A percentile compares a stretch with the other conserved stretches of the same genome.
Evolutionary conservation across 2,113 vertebrate genomes (phyloP).

Genomic region (Seriola aureovittata): DNA sequence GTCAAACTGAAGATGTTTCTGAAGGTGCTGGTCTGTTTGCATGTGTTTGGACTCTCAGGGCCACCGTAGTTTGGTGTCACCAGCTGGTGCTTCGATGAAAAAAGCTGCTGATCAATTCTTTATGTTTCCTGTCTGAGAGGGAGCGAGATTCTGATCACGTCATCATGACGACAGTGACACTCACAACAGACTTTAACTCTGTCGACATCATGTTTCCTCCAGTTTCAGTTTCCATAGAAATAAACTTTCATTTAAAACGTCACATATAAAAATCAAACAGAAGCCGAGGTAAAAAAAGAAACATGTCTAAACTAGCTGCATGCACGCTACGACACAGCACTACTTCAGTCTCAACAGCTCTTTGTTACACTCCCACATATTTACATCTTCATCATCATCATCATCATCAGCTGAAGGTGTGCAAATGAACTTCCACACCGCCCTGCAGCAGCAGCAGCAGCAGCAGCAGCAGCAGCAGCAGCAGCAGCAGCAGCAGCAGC

Average conservation of each 20-base stretch:
- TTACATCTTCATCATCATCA: slow-evolving; percentile 68
- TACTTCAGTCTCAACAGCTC: slow-evolving; percentile 38
- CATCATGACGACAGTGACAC: slow-evolving; percentile 45
- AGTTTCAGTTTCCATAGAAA: slow-evolving; percentile 64
- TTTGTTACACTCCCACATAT: slow-evolving; percentile 60
- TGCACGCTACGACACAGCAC: slow-evolving; percentile 77
- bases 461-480: slow-evolving; percentile 82
- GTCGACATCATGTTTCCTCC: slow-evolving; percentile 54
- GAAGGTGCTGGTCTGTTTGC: too few species aligned
- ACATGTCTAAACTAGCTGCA: slow-evolving; percentile 62
- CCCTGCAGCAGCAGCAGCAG: slow-evolving; percentile 78
- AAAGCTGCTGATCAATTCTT: slow-evolving; percentile 44
- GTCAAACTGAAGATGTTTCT: too few species aligned
- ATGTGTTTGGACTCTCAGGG: too few species aligned
- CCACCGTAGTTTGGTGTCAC: background rate
- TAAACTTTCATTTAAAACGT: slow-evolving; percentile 59
- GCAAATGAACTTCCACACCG: slow-evolving; percentile 48
- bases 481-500: slow-evolving; percentile 82
- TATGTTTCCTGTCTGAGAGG: background rate
- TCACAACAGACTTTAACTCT: slow-evolving; percentile 59
- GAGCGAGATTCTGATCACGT: background rate
- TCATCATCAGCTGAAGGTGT: slow-evolving; percentile 19
- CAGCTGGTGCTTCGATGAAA: slow-evolving; percentile 58
- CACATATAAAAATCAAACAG: slow-evolving; percentile 61
- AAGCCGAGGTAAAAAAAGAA: slow-evolving; percentile 53